These are phyloP conservation scores for Nipponacmea schrenckii DNA, from an alignment of 2,888 invertebrate genomes.

Conservation along the genomic window DNA sequence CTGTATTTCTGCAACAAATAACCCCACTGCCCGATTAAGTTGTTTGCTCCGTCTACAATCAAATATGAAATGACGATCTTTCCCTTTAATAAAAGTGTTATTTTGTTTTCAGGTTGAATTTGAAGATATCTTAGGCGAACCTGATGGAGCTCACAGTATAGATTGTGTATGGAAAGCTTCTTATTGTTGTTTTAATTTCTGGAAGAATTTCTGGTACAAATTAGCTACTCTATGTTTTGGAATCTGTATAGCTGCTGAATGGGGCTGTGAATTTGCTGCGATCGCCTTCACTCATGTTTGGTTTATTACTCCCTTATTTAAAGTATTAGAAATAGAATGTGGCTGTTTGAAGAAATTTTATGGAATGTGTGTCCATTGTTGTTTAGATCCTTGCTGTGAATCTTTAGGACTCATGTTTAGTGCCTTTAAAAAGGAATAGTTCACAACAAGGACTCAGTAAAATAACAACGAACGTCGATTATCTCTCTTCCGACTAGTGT, in stretches of 20 bases:
- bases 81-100: too few relatives aligned
- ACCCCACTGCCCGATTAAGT: too few relatives aligned
- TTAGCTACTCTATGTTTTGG: conserved; percentile 76
- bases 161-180: conserved; percentile 81
- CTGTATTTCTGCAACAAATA: too few relatives aligned
- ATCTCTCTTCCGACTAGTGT: too few relatives aligned
- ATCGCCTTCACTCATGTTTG: conserved; percentile 77
- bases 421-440: conserved; percentile 37
- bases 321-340: conserved; percentile 74
- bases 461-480: too few relatives aligned
- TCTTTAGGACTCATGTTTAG: conserved; percentile 43
- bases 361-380: conserved; percentile 72
- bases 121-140: conserved; percentile 55
- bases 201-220: conserved; percentile 79
- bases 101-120: conserved; percentile 38
- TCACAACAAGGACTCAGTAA: too few relatives aligned
- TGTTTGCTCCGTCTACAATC: too few relatives aligned
- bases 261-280: conserved; percentile 68
- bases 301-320: conserved; percentile 77
- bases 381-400: conserved; percentile 46
- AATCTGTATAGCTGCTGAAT: conserved; percentile 76
- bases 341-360: conserved; percentile 52
- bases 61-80: too few relatives aligned
- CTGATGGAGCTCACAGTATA: conserved; percentile 64
- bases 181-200: conserved; percentile 74